Evolutionary conservation across 2,888 invertebrate genomes (phyloP), one percentile per base, ranked within the genome.

Genomic region (Spisula subtruncata): DNA sequence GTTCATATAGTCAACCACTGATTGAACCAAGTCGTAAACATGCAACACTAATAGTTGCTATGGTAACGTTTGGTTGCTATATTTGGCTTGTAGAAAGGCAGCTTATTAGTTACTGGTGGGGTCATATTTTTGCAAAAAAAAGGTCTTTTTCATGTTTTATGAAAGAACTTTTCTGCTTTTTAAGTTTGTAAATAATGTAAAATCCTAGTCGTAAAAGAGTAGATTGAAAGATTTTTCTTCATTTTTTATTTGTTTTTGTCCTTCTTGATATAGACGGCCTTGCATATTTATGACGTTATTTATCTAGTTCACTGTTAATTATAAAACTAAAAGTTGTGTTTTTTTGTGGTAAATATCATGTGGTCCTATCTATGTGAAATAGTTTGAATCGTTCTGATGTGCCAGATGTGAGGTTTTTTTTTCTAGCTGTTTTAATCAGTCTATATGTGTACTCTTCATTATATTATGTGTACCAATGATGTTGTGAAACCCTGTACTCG

Each of bases 111-210:
- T 71, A 46, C 16, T 71, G 83, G 71, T 83, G 83, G 83, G 83
- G 60, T 83, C 32, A 48, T 75, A 32, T 35, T 75, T 83, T 83
- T 71, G 16, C 71, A 16, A 25, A 56, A 35, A n/a, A 83, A 60
- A 71, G n/a, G 16, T 82, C 32, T 18, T 51, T 54, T 51, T 60
- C 32, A 83, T 48, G 66, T 71, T 35, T 66, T 66, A 71, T 56
- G 25, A 71, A 83, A 41, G 25, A 71, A 51, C n/a, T 80, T 82
- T 48, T 82, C 48, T 82, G 32, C 56, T 86, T 87, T 82, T 83
- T 75, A 83, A 83, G 79, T 87, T 82, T 87, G 87, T 87, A 87
- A 71, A 87, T 87, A 87, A 51, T 82, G 83, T 87, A 41, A 83
- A 81, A 83, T 56, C 82, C 87, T 87, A 87, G 87, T 87, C 87